Conservation (phyloP, 1,140 invertebrate genomes). For the Neodiprion fabricii region DNA sequence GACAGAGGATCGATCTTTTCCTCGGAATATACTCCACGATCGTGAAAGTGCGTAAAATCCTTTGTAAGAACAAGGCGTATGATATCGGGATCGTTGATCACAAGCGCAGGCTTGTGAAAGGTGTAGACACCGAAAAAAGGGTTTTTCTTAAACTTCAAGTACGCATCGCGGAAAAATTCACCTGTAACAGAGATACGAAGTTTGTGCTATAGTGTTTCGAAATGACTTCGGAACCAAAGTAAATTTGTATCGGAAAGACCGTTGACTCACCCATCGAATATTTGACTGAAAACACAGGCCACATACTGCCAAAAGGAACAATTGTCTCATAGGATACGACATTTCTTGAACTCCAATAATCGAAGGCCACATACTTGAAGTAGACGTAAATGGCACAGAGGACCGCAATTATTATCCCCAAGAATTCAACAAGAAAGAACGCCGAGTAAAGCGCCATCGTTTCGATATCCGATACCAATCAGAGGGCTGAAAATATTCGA, state of each 20-base stretch:
- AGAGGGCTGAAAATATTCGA: no score
- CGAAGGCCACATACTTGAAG: neutral
- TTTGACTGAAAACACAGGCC: neutral
- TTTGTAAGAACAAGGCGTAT: slow-evolving; percentile 58
- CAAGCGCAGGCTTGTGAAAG: slow-evolving; percentile 57
- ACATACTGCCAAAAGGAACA: neutral
- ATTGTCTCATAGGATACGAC: no score
- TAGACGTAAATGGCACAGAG: neutral
- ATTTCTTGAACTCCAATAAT: neutral
- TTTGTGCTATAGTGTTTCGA: neutral
- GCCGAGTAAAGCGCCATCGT: neutral
- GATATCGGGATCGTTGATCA: slow-evolving; percentile 59
- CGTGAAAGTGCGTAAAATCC: slow-evolving; percentile 60
- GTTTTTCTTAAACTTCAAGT: slow-evolving; percentile 27
- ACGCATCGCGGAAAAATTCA: slow-evolving; percentile 27
- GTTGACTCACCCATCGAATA: neutral
- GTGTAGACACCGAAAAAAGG: slow-evolving; percentile 56
- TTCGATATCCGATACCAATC: no score
- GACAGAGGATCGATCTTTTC: slow-evolving; percentile 62
- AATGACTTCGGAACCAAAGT: neutral
- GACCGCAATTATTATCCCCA: neutral
- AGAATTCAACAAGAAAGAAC: neutral
- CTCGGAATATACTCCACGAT: slow-evolving; percentile 55
- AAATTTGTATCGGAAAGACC: neutral
- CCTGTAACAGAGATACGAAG: slow-evolving; percentile 23